phyloP scores from a whole-genome alignment of 2,797 vertebrate species.

The Tauraco hartlaubi region DNA sequence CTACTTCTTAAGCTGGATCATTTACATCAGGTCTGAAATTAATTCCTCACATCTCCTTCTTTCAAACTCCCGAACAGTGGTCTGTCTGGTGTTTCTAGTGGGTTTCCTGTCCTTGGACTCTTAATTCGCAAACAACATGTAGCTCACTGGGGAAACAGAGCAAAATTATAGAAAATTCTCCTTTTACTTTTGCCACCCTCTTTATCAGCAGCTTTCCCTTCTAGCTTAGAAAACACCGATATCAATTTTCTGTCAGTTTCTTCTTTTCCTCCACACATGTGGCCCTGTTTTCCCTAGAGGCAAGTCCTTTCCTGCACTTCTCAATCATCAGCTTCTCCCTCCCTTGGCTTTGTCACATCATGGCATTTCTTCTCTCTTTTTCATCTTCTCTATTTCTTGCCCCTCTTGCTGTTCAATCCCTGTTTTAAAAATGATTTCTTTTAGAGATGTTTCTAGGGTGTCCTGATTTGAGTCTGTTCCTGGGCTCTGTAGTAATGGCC shows the following conservation, averaged over 20 bases:
- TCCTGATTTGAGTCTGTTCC: conserved; percentile 1
- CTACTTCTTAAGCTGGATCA: background rate
- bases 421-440: background rate
- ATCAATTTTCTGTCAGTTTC: background rate
- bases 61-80: background rate
- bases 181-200: background rate
- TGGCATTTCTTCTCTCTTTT: background rate
- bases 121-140: background rate
- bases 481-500: background rate
- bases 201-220: background rate
- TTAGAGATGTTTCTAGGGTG: conserved; percentile 21
- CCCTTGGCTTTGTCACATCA: background rate
- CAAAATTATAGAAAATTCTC: background rate
- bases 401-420: background rate
- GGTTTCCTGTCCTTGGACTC: background rate
- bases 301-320: background rate
- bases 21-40: background rate
- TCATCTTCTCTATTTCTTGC: background rate
- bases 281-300: background rate
- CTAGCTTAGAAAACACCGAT: background rate
- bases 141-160: background rate
- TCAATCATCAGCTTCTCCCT: background rate
- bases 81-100: background rate
- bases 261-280: background rate
- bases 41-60: background rate